Evolutionary conservation across 2,888 invertebrate species (phyloP).

Genomic region (Troilus luridus): DNA sequence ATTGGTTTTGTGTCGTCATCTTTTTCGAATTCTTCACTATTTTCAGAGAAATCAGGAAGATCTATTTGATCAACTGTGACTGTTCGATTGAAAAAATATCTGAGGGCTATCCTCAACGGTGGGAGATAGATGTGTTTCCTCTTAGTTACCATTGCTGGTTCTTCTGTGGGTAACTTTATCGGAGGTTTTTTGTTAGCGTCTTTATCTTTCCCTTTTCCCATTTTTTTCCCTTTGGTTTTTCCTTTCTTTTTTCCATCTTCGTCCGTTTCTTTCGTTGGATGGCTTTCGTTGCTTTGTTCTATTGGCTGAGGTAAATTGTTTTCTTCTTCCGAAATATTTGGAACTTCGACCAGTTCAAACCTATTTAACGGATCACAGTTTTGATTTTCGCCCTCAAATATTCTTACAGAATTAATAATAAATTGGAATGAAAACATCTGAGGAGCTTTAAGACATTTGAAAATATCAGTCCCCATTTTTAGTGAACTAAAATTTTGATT

Average conservation of each 20-base stretch:
- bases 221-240: not conserved
- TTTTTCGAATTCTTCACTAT: not conserved
- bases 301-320: not conserved
- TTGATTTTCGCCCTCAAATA: constrained; percentile 4
- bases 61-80: constrained; percentile 1
- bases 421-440: constrained; percentile 34
- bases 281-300: not conserved
- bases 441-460: constrained; percentile 2
- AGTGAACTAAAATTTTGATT: not conserved
- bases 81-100: constrained; percentile 11
- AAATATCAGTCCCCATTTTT: constrained; percentile 28
- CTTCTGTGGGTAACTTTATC: not conserved
- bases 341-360: constrained; percentile 4
- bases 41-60: not conserved
- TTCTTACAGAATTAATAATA: not conserved
- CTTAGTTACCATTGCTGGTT: not conserved
- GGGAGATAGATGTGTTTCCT: constrained; percentile 28
- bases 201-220: not conserved
- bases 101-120: constrained; percentile 2
- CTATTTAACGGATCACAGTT: not conserved
- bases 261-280: not conserved
- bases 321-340: not conserved
- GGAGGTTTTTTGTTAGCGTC: not conserved
- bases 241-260: constrained; percentile 1
- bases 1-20: not conserved